These are phyloP conservation scores for Semaprochilodus insignis DNA, from an alignment of 2,797 vertebrate species.

Conservation along the genomic window DNA sequence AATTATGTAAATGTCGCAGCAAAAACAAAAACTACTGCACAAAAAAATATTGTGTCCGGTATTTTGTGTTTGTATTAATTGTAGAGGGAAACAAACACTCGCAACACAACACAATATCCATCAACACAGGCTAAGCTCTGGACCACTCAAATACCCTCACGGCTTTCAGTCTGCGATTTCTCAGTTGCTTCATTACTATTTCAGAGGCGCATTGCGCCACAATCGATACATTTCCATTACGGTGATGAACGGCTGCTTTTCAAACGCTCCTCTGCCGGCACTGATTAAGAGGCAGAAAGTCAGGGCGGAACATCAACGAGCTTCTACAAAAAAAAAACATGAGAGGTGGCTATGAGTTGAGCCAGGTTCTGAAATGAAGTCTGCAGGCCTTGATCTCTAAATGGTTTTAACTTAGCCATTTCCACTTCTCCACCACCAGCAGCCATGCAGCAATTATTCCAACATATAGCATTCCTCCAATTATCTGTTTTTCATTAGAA, in stretches of 20 bases:
- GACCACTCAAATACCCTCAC: slow-evolving; percentile 59
- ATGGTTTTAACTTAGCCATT: slow-evolving; percentile 25
- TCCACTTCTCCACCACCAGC: not conserved
- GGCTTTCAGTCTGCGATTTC: slow-evolving; percentile 72
- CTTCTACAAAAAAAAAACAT: not conserved
- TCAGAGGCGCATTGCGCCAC: slow-evolving; percentile 69
- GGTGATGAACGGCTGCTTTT: slow-evolving; percentile 79
- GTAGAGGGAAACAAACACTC: not conserved
- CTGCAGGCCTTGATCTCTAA: slow-evolving; percentile 33
- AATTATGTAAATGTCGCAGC: not conserved
- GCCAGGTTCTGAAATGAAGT: slow-evolving; percentile 14
- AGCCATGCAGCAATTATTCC: slow-evolving; percentile 4
- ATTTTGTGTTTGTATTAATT: not conserved
- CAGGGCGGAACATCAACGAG: slow-evolving; percentile 19
- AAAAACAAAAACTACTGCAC: not conserved
- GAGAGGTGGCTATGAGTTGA: slow-evolving; percentile 35
- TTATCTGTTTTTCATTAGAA: not conserved
- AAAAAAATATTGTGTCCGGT: not conserved
- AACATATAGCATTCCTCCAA: not conserved
- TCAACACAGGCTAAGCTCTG: slow-evolving; percentile 23
- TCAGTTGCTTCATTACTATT: slow-evolving; percentile 79
- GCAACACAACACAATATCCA: slow-evolving; percentile 30
- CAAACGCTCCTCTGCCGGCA: slow-evolving; percentile 70
- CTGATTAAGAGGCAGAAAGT: slow-evolving; percentile 68
- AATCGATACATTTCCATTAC: slow-evolving; percentile 83